A percentile compares a stretch with the other conserved stretches of the same genome.
Conservation (phyloP, 2,113 vertebrate genomes). For the Pterophyllum scalare region DNA sequence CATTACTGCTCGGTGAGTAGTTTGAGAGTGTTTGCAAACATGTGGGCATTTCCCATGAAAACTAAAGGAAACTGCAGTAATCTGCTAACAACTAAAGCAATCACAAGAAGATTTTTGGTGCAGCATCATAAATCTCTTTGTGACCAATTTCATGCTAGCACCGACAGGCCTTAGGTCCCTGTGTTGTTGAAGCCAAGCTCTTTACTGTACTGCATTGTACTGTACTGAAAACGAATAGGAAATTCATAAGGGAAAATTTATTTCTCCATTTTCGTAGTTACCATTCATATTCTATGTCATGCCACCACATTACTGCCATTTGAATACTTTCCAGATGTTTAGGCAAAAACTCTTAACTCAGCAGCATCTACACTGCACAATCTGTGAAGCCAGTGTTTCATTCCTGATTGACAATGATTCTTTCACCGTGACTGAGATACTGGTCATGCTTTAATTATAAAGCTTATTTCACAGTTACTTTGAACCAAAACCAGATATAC, state of each 20-base stretch:
- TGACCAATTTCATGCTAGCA: not conserved
- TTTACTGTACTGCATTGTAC: no score
- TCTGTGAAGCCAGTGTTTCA: constrained; percentile 2
- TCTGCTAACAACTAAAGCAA: not conserved
- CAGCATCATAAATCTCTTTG: no score
- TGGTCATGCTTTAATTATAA: constrained; percentile 13
- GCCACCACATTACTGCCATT: not conserved
- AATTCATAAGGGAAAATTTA: no score
- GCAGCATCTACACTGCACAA: not conserved
- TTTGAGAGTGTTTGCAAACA: not conserved
- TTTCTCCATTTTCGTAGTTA: no score
- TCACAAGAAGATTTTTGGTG: not conserved
- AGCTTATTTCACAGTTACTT: not conserved
- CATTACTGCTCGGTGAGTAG: not conserved
- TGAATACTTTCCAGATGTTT: not conserved
- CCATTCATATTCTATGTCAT: not conserved
- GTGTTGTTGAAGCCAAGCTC: no score
- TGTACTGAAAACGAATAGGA: no score
- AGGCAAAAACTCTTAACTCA: not conserved
- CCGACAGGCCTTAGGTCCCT: no score
- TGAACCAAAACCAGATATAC: constrained; percentile 13
- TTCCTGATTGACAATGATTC: constrained; percentile 1
- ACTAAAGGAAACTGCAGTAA: not conserved
- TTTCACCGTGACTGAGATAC: not conserved
- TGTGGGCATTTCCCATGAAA: not conserved